Evolutionary conservation across 2,888 invertebrate genomes (phyloP).

Genomic region (Eupelmus urozonus): DNA sequence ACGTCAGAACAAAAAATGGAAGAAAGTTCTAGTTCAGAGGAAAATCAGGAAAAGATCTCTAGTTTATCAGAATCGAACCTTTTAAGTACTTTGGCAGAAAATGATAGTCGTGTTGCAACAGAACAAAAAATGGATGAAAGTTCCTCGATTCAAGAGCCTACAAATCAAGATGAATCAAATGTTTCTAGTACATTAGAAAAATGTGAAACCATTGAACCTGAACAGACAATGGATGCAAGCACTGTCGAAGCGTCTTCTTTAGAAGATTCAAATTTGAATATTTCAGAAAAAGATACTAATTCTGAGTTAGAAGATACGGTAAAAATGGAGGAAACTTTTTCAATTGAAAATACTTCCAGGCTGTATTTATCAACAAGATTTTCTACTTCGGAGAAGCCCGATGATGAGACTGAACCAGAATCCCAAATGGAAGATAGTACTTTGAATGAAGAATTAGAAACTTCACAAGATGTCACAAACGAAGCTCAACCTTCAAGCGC

Average conservation of each 20-base stretch:
- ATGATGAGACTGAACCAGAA: not conserved
- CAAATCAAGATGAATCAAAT: slow-evolving; percentile 7
- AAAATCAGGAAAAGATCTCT: too few relatives aligned
- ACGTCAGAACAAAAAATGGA: not conserved
- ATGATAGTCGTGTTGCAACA: not conserved
- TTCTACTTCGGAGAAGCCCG: not conserved
- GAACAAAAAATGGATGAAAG: not conserved
- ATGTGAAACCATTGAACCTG: slow-evolving; percentile 22
- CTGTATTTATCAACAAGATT: slow-evolving; percentile 14
- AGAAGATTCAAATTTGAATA: slow-evolving; percentile 1
- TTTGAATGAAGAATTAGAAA: not conserved
- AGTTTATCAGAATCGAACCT: not conserved
- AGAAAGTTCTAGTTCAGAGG: not conserved
- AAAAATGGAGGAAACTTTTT: slow-evolving; percentile 57
- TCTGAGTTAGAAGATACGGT: slow-evolving; percentile 52
- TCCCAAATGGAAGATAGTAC: not conserved
- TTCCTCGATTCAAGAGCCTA: not conserved
- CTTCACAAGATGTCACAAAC: not conserved
- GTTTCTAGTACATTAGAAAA: slow-evolving; percentile 1
- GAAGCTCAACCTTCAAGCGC: not conserved
- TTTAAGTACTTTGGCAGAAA: not conserved
- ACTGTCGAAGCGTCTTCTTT: not conserved
- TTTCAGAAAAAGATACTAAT: slow-evolving; percentile 11
- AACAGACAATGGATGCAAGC: slow-evolving; percentile 15
- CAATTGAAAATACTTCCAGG: slow-evolving; percentile 54